Evolutionary conservation across 1,140 invertebrate genomes (phyloP).

Genomic region (Medauroidea extradentata): DNA sequence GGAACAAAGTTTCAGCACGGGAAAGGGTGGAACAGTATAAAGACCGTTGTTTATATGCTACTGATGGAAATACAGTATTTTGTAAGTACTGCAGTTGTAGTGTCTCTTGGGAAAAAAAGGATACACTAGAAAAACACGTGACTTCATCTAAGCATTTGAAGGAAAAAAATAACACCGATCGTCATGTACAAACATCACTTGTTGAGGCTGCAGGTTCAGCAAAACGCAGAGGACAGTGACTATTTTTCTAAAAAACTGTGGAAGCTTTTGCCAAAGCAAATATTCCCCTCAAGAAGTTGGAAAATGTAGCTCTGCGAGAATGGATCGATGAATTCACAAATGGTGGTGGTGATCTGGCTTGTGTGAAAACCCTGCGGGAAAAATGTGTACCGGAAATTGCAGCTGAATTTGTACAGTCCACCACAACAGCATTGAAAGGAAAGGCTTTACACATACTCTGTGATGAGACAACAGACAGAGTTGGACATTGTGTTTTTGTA

Average conservation of each 20-base stretch:
- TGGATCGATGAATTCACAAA: background rate
- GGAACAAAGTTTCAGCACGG: no score
- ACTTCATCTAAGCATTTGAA: no score
- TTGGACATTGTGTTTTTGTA: background rate
- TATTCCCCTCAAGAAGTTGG: background rate
- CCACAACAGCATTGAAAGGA: background rate
- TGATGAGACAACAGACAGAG: constrained; percentile 9
- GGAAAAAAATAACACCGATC: no score
- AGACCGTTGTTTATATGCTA: no score
- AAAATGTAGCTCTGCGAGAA: background rate
- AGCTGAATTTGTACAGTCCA: background rate
- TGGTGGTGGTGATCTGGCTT: constrained; percentile 1
- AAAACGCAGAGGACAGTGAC: no score
- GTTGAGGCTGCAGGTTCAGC: no score
- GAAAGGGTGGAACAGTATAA: no score
- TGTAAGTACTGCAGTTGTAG: no score
- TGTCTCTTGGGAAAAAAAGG: no score
- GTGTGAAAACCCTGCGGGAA: background rate
- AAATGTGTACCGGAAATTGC: background rate
- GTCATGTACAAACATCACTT: no score
- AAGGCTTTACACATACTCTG: constrained; percentile 1
- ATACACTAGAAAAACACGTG: no score
- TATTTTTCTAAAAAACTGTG: background rate
- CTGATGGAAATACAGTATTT: no score
- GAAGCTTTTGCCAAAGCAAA: background rate